Evolutionary conservation across 2,888 invertebrate genomes (phyloP).

Genomic region (Eurytoma adleriae): DNA sequence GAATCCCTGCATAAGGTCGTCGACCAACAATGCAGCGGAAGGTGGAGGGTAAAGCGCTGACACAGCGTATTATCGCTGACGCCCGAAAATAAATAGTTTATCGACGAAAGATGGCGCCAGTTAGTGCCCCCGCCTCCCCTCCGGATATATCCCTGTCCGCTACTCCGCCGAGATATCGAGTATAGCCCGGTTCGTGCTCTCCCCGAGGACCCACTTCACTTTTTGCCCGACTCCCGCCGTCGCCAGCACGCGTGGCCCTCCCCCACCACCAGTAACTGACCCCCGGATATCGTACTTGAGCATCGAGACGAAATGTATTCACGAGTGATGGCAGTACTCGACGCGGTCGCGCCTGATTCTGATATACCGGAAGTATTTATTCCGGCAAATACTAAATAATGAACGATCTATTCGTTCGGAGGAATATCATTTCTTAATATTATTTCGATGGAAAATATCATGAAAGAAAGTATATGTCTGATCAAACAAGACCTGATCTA

Average conservation of each 20-base stretch:
- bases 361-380: too few relatives aligned
- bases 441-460: too few relatives aligned
- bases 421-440: too few relatives aligned
- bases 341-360: too few relatives aligned
- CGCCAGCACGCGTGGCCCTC: neutral
- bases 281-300: too few relatives aligned
- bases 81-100: slow-evolving; percentile 51
- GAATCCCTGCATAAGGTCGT: neutral
- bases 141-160: neutral
- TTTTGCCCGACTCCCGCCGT: neutral
- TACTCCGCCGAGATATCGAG: slow-evolving; percentile 6
- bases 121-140: neutral
- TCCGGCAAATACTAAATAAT: too few relatives aligned
- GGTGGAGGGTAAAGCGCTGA: slow-evolving; percentile 26
- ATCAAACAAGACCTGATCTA: too few relatives aligned
- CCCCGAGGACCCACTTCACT: slow-evolving; percentile 15
- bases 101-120: slow-evolving; percentile 18
- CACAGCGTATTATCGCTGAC: slow-evolving; percentile 21
- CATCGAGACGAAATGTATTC: neutral
- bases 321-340: neutral
- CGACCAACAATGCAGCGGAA: neutral
- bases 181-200: neutral
- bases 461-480: too few relatives aligned
- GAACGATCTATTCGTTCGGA: too few relatives aligned
- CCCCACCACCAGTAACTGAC: neutral